Conservation (phyloP, 2,888 invertebrate species). For the Salticus scenicus region DNA sequence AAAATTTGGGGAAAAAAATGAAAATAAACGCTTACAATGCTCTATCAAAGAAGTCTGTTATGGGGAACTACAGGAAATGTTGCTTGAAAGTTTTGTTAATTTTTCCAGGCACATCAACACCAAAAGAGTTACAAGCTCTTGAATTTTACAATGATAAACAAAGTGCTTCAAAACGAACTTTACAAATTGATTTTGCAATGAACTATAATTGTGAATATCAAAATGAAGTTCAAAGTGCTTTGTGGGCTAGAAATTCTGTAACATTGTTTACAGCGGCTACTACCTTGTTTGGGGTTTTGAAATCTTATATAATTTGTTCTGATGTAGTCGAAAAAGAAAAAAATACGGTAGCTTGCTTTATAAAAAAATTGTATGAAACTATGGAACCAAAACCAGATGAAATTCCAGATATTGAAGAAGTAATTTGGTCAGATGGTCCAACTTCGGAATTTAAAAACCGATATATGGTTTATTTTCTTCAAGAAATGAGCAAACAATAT, state of each 20-base stretch:
- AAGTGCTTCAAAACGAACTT: neutral
- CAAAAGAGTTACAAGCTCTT: neutral
- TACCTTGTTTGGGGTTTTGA: neutral
- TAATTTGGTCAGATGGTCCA: conserved; percentile 4
- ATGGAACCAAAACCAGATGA: too few species aligned
- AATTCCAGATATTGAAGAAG: neutral
- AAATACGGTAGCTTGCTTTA: neutral
- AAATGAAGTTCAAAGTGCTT: neutral
- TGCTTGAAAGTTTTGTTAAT: neutral
- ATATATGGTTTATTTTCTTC: neutral
- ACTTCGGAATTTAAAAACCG: neutral
- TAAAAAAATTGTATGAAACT: too few species aligned
- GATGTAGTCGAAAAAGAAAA: neutral
- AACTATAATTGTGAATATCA: neutral
- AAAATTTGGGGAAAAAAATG: too few species aligned
- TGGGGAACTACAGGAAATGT: neutral
- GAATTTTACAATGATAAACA: neutral
- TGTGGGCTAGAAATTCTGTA: neutral
- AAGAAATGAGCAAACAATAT: neutral
- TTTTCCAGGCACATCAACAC: neutral
- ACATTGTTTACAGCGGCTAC: neutral
- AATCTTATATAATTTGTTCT: neutral
- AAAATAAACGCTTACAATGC: neutral
- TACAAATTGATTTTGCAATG: neutral
- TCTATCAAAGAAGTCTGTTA: neutral